Percentiles rank a stretch among this genome's conserved stretches.
Evolutionary conservation across 2,888 invertebrate genomes (phyloP).

Genomic region (Eupithecia centaureata): DNA sequence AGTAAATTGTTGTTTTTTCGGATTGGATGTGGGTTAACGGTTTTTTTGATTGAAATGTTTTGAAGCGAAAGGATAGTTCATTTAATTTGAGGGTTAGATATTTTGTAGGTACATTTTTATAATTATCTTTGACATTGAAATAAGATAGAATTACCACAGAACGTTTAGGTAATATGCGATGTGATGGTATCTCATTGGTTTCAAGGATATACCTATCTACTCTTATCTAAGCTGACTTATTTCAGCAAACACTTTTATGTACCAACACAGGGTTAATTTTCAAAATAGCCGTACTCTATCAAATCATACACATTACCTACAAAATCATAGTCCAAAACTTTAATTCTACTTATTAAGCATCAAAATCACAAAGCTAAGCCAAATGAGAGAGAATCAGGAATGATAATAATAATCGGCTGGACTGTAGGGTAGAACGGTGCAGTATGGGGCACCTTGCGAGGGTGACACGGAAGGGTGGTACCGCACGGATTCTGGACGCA

Average conservation of each 20-base stretch:
- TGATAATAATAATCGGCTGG: slow-evolving; percentile 34
- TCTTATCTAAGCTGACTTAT: neutral
- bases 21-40: slow-evolving; percentile 39
- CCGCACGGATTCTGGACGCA: slow-evolving; percentile 47
- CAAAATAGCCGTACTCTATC: no score
- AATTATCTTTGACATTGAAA: neutral
- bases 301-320: slow-evolving; percentile 4
- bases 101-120: neutral
- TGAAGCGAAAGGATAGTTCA: neutral
- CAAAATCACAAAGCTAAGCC: slow-evolving; percentile 19
- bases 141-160: neutral
- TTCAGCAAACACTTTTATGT: neutral
- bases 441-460: slow-evolving; percentile 27
- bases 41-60: slow-evolving; percentile 24
- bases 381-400: slow-evolving; percentile 24
- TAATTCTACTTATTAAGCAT: slow-evolving; percentile 1
- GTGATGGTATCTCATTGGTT: no score
- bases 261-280: neutral
- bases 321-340: neutral
- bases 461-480: slow-evolving; percentile 39
- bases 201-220: neutral
- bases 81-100: neutral
- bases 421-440: slow-evolving; percentile 8
- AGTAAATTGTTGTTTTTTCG: slow-evolving; percentile 46
- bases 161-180: neutral